Base-by-base conservation (phyloP, 2,797 vertebrate species). In the Pyrocephalus nanus region DNA sequence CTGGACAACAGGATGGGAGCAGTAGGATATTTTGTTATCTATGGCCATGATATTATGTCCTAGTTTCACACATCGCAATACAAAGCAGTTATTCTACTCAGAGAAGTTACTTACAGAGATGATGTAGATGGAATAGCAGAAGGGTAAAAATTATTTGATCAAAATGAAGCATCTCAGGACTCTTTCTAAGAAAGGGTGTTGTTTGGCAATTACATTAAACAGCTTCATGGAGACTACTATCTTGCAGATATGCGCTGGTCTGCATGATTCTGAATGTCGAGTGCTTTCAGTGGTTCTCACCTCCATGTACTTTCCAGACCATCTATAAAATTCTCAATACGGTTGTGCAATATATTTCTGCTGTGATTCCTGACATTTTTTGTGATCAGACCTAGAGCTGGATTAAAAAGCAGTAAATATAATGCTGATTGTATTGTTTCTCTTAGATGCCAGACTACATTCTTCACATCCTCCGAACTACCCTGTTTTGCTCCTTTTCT, bases 71-170 rank as follows among this genome's bases (percentile, higher is more conserved):
- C 27, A 82, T 66, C 48, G 27, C 7, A n/a, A 77, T 83, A 72
- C 42, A 84, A 87, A 65, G 71, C 57, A 93, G 81, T 51, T 36
- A 36, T 86, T 97, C 85, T 34, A 36, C 38, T 95, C 71, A 84
- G 67, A 92, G 94, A 93, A 96, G 51, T 95, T 95, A 94, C 78
- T 95, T 96, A 80, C 45, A 86, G 47, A 43, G 82, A 32, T 85
- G 2, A 74, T 74, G 36, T 40, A 62, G 29, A 62, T 22, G 42
- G 42, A 91, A 43, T 60, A 67, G 32, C 67, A 80, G 51, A 85
- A 92, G 78, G 21, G 7, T 43, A 92, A 94, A 91, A 75, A 22
- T 25, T 3, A 72, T 86, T 78, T 89, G 2, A 38, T 82, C 19
- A 76, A 53, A 94, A 92, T 27, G 17, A 93, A 90, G 9, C 30